These are phyloP conservation scores for Latheticus oryzae DNA, from an alignment of 2,888 invertebrate species.

Conservation along the genomic window DNA sequence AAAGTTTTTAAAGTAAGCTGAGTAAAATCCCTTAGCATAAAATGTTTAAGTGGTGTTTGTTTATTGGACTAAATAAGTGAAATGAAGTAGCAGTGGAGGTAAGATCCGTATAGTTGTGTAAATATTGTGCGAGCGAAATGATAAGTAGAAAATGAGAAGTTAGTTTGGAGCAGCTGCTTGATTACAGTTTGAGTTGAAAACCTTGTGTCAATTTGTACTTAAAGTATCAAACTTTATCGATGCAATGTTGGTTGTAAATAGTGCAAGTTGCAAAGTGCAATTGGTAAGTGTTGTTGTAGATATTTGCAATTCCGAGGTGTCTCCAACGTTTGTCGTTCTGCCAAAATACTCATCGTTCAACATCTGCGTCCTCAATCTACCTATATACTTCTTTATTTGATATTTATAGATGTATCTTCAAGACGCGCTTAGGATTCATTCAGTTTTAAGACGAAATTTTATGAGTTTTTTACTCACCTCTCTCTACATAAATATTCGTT, in stretches of 20 bases:
- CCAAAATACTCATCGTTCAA: constrained; percentile 28
- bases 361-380: constrained; percentile 45
- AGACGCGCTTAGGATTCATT: constrained; percentile 36
- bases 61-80: constrained; percentile 26
- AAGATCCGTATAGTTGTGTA: constrained; percentile 1
- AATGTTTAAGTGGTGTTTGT: constrained; percentile 16
- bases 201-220: constrained; percentile 24
- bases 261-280: constrained; percentile 24
- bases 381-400: constrained; percentile 44
- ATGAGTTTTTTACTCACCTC: constrained; percentile 34
- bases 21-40: constrained; percentile 4
- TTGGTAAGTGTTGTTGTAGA: constrained; percentile 35
- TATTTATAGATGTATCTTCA: constrained; percentile 43
- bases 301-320: constrained; percentile 27
- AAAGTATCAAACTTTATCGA: constrained; percentile 28
- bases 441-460: constrained; percentile 28
- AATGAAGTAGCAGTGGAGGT: constrained; percentile 6
- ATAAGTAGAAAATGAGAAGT: constrained; percentile 34
- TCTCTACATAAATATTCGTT: constrained; percentile 28
- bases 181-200: constrained; percentile 26
- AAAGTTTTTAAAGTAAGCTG: neutral
- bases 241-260: constrained; percentile 28
- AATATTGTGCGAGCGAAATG: constrained; percentile 27
- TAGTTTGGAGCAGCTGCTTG: constrained; percentile 20
- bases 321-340: constrained; percentile 16